These are phyloP conservation scores for Genyomyrus donnyi DNA, from an alignment of 2,113 vertebrate species.

Conservation along the genomic window DNA sequence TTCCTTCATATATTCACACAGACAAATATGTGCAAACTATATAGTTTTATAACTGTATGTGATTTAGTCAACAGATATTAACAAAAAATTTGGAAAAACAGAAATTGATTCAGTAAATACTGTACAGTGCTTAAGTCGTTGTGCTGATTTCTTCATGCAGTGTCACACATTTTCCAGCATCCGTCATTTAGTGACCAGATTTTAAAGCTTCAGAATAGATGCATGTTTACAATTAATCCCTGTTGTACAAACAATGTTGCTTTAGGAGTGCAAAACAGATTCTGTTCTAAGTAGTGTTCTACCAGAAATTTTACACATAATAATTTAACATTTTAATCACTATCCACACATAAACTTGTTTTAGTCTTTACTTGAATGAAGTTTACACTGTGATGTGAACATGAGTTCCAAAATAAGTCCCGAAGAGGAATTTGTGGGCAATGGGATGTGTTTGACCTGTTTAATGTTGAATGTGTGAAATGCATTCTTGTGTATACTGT, in stretches of 20 bases:
- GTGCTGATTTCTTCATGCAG: background rate
- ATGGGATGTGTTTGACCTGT: constrained; percentile 66
- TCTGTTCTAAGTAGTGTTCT: background rate
- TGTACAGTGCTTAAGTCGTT: background rate
- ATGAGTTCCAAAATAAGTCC: background rate
- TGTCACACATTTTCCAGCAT: background rate
- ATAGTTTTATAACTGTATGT: background rate
- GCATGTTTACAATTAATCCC: background rate
- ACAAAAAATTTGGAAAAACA: background rate
- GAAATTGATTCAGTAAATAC: background rate
- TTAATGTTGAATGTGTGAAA: constrained; percentile 86
- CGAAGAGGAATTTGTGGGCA: background rate
- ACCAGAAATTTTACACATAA: background rate
- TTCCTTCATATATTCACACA: background rate
- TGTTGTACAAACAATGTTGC: background rate
- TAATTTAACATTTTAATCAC: background rate
- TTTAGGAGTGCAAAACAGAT: background rate
- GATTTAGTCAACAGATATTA: background rate
- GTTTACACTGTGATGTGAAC: constrained; percentile 16
- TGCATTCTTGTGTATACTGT: constrained; percentile 67
- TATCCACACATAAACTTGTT: background rate
- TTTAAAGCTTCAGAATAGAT: background rate
- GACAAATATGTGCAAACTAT: background rate
- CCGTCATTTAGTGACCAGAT: background rate
- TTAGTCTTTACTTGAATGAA: constrained; percentile 72